Evolutionary conservation across 2,113 vertebrate genomes (phyloP), one percentile per base, ranked within the genome.

Genomic region (Aptenodytes forsteri): DNA sequence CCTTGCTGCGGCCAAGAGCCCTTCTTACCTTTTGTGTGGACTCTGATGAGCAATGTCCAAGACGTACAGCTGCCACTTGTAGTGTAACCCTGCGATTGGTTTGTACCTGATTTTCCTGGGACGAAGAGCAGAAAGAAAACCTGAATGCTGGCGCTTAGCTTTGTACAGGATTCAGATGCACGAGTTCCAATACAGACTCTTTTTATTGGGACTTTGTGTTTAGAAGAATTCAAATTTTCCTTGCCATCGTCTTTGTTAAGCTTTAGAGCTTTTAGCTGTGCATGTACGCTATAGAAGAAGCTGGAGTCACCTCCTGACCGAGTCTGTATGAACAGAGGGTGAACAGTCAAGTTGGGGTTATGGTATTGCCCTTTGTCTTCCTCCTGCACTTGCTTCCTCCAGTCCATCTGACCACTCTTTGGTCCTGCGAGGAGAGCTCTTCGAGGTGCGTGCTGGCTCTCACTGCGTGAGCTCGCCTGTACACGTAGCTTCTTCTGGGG

Each of bases 211-310:
- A 71, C 64, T 90, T 90, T 0, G 2, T 75, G 49, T 59, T 58
- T 50, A n/a, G 32, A 87, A 91, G 9, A 36, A 46, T 44, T 76
- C 1, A 34, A 3, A 3, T 64, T 85, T 90, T 91, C 64, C 26
- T 90, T 93, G 94, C 58, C 16, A 10, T 70, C 4, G 29, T n/a
- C 20, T 80, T 71, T 66, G 46, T 52, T 76, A 49, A 64, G 23
- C 7, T 87, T 65, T 64, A 52, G 59, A 70, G 58, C 66, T 91
- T 75, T 91, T 21, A 44, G 32, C 23, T 59, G 32, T 38, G 16
- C 29, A 13, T 3, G 6, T n/a, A 20, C 0, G 0, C 78, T 73
- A 4, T 4, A 29, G 64, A 36, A 71, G 46, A 77, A 83, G 16
- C 19, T 66, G 7, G 44, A 30, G 38, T 26, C 19, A 38, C 36